phyloP scores from a whole-genome alignment of 53 echinoderm and acorn worm species.

The Apostichopus leukothele region DNA sequence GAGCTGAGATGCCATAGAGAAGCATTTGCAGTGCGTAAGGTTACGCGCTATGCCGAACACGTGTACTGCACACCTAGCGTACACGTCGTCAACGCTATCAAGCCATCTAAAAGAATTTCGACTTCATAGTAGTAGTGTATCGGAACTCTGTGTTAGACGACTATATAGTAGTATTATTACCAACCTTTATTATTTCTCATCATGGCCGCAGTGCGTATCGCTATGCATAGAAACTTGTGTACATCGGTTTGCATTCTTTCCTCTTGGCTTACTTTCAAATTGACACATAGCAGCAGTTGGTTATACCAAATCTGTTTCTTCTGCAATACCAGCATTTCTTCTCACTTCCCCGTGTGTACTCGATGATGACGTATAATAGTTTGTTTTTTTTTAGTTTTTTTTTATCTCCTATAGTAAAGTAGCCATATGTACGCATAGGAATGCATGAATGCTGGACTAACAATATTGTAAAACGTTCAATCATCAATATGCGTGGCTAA shows the following conservation, averaged over 20 bases:
- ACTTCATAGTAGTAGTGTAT: background rate
- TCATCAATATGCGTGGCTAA: too few relatives aligned
- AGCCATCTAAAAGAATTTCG: too few relatives aligned
- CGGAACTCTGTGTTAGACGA: background rate
- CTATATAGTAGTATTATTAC: background rate
- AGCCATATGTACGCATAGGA: too few relatives aligned
- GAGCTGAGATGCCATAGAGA: background rate
- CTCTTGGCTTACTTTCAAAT: background rate
- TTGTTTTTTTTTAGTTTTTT: too few relatives aligned
- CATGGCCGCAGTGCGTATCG: background rate
- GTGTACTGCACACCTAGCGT: background rate
- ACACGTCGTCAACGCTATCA: background rate
- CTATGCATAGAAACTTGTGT: background rate
- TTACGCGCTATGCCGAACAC: background rate
- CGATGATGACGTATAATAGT: too few relatives aligned
- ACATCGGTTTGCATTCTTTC: background rate
- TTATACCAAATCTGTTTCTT: background rate
- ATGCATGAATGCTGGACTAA: too few relatives aligned
- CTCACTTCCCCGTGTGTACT: background rate
- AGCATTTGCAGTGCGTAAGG: constrained; percentile 27
- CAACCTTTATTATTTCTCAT: background rate
- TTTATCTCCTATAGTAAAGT: too few relatives aligned
- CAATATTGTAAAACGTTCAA: too few relatives aligned
- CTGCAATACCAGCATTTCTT: background rate
- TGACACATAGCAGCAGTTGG: background rate